Percentiles rank a stretch among this genome's conserved stretches.
Conservation (phyloP, 2,888 invertebrate genomes). For the Dasypolia templi region DNA sequence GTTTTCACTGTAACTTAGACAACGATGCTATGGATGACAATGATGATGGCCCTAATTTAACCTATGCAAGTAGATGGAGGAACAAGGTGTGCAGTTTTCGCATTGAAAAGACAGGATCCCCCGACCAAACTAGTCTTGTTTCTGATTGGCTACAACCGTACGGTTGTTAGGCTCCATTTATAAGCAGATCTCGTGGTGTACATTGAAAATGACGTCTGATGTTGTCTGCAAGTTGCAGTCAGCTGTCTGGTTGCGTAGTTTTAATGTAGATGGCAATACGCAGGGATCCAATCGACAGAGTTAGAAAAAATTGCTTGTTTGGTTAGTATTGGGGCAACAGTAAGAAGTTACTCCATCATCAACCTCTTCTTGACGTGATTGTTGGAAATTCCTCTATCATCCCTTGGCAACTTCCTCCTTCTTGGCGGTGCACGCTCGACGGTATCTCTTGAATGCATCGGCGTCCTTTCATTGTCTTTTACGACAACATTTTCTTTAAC, state of each 20-base stretch:
- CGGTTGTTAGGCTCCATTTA: not conserved
- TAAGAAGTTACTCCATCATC: slow-evolving; percentile 15
- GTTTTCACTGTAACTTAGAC: not conserved
- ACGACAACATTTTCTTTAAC: slow-evolving; percentile 23
- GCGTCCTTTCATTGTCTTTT: slow-evolving; percentile 75
- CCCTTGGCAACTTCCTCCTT: slow-evolving; percentile 67
- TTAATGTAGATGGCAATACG: not conserved
- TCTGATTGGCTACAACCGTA: not conserved
- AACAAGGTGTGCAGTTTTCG: not conserved
- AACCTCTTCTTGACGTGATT: slow-evolving; percentile 73
- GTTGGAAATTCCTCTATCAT: slow-evolving; percentile 18
- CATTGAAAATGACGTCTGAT: not conserved
- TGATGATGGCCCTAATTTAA: not conserved
- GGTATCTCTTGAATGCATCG: slow-evolving; percentile 66
- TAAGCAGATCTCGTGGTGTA: not conserved
- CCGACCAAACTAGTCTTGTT: not conserved
- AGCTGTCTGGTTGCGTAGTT: not conserved
- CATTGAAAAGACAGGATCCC: not conserved
- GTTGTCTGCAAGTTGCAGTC: not conserved
- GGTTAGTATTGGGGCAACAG: not conserved
- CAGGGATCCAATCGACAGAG: not conserved
- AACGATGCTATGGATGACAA: not conserved
- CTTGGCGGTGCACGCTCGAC: slow-evolving; percentile 54
- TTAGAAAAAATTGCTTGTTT: not conserved
- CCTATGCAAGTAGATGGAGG: not conserved